Percentiles rank a stretch among this genome's conserved stretches.
These are phyloP conservation scores for Saxidomus purpurata DNA, from an alignment of 1,140 invertebrate genomes.

Conservation along the genomic window DNA sequence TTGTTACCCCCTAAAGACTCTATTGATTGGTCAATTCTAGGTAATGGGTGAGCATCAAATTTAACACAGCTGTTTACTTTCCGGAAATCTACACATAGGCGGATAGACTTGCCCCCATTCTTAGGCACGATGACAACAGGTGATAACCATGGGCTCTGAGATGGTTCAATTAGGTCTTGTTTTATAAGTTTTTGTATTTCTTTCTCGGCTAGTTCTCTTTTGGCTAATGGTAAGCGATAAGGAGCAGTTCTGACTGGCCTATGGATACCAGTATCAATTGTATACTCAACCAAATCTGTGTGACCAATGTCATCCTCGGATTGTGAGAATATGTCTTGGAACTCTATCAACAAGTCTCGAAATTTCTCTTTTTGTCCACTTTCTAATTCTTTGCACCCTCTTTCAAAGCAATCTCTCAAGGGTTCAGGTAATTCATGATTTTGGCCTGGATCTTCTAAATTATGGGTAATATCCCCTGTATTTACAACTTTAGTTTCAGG, in stretches of 20 bases:
- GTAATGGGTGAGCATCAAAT: constrained; percentile 28
- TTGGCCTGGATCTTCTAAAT: too few relatives aligned
- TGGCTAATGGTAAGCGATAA: constrained; percentile 3
- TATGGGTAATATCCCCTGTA: background rate
- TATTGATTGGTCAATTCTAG: too few relatives aligned
- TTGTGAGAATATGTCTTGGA: constrained; percentile 12
- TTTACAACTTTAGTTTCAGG: too few relatives aligned
- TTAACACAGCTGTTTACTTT: constrained; percentile 1
- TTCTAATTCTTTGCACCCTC: background rate
- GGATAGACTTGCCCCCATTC: background rate
- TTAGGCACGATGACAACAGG: background rate
- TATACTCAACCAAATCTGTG: constrained; percentile 25
- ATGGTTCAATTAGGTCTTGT: constrained; percentile 11
- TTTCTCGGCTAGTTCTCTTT: background rate
- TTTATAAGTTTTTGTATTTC: constrained; percentile 4
- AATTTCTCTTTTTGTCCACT: too few relatives aligned
- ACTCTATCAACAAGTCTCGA: constrained; percentile 22
- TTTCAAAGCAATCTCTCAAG: background rate
- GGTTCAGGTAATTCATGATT: background rate
- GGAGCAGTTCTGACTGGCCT: background rate
- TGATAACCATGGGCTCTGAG: background rate
- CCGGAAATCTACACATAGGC: background rate
- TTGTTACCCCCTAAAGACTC: background rate
- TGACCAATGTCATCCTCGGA: constrained; percentile 23
- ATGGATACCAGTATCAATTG: constrained; percentile 39